Percentiles rank a stretch among this genome's conserved stretches.
Conservation (phyloP, 2,113 vertebrate genomes). For the Anguilla rostrata region DNA sequence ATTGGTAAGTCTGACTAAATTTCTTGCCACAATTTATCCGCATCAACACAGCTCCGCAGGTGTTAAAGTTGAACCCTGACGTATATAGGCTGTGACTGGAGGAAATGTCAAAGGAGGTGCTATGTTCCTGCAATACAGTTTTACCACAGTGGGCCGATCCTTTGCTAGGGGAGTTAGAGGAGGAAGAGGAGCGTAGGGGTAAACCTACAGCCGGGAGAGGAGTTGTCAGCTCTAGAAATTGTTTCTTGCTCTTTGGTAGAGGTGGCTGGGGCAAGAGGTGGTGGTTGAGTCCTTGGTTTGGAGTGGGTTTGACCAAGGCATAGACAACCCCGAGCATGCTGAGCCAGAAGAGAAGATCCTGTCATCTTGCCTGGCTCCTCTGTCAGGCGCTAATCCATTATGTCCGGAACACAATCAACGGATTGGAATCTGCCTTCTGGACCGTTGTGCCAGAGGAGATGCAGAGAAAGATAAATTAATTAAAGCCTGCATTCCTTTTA, state of each 20-base stretch:
- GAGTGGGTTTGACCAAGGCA: constrained; percentile 26
- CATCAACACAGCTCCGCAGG: background rate
- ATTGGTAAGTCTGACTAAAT: background rate
- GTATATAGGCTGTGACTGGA: background rate
- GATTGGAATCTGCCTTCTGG: constrained; percentile 20
- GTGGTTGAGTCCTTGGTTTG: background rate
- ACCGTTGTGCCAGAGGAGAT: constrained; percentile 6
- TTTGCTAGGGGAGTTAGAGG: no score
- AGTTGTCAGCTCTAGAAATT: no score
- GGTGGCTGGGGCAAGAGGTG: background rate
- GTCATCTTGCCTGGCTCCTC: constrained; percentile 31
- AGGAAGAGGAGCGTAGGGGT: no score
- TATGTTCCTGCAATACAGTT: no score
- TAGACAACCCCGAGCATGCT: constrained; percentile 40
- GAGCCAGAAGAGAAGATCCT: background rate
- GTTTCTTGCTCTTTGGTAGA: no score
- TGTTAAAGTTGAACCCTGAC: background rate
- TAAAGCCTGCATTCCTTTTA: background rate
- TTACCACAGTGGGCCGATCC: no score
- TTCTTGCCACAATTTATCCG: background rate
- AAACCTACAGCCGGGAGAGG: no score
- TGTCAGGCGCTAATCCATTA: constrained; percentile 25
- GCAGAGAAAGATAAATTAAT: background rate
- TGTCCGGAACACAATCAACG: constrained; percentile 30
- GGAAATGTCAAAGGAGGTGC: no score